Evolutionary conservation across 2,113 vertebrate species (phyloP).

Genomic region (Chaetodon trifascialis): DNA sequence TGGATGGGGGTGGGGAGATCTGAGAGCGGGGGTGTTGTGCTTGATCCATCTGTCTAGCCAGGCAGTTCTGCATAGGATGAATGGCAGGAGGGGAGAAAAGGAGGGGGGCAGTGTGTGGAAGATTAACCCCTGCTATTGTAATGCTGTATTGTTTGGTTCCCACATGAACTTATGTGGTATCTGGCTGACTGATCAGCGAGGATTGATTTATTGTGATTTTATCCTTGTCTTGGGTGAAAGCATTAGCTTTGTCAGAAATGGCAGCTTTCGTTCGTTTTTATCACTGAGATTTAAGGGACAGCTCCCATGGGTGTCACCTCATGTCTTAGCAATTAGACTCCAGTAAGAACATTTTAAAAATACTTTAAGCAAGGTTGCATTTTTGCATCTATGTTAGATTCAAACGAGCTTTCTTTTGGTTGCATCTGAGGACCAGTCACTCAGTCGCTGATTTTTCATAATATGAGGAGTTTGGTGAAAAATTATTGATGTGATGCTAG

Average conservation of each 20-base stretch:
- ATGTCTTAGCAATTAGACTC: background rate
- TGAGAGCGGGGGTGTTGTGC: slow-evolving; percentile 54
- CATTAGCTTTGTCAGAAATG: background rate
- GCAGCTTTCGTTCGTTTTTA: background rate
- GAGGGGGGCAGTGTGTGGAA: slow-evolving; percentile 48
- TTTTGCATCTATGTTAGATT: background rate
- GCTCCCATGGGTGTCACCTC: background rate
- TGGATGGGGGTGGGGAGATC: slow-evolving; percentile 65
- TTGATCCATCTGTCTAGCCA: slow-evolving; percentile 78
- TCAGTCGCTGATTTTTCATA: background rate
- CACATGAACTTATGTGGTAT: slow-evolving; percentile 45
- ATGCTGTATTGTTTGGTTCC: slow-evolving; percentile 57
- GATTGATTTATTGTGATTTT: slow-evolving; percentile 34
- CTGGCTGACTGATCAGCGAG: slow-evolving; percentile 30
- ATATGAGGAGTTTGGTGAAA: background rate
- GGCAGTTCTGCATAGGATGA: slow-evolving; percentile 53
- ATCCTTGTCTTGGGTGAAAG: background rate
- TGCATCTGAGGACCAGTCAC: background rate
- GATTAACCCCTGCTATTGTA: slow-evolving; percentile 76
- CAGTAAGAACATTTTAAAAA: background rate
- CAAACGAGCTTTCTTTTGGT: too few relatives aligned
- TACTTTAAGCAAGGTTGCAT: background rate
- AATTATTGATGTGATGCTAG: background rate
- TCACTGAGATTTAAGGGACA: background rate
- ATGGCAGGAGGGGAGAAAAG: slow-evolving; percentile 23